Percentiles rank a stretch among this genome's conserved stretches.
Conservation (phyloP, 1,140 invertebrate genomes). For the Ganaspis sp. region DNA sequence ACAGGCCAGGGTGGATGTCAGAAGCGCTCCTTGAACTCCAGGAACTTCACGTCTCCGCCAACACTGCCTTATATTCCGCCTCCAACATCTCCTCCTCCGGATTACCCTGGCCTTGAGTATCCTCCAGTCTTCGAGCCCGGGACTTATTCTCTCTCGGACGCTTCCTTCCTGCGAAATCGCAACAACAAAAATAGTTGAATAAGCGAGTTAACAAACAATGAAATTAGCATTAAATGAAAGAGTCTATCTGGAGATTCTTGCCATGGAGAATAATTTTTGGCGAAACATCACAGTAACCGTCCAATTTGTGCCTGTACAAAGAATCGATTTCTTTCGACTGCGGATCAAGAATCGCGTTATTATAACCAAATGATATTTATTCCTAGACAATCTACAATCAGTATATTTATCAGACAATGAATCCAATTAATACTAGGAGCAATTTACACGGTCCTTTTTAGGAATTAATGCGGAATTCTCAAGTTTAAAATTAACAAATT, state of each 20-base stretch:
- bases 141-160: constrained; percentile 84
- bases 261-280: background rate
- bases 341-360: background rate
- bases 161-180: constrained; percentile 66
- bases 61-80: constrained; percentile 71
- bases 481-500: background rate
- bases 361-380: constrained; percentile 18
- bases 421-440: background rate
- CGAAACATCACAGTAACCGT: constrained; percentile 35
- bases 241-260: background rate
- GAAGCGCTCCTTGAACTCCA: constrained; percentile 46
- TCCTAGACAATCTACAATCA: constrained; percentile 5
- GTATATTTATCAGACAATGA: background rate
- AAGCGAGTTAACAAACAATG: background rate
- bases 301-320: constrained; percentile 43
- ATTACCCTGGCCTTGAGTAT: constrained; percentile 87
- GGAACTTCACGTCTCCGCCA: constrained; percentile 61
- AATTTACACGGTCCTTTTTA: constrained; percentile 3
- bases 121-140: constrained; percentile 89
- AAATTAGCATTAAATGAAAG: background rate
- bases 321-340: constrained; percentile 5
- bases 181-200: constrained; percentile 54
- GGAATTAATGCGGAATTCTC: constrained; percentile 1
- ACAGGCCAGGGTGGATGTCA: constrained; percentile 48
- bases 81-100: constrained; percentile 75